A percentile compares a stretch with the other conserved stretches of the same genome.
Evolutionary conservation across 1,140 invertebrate genomes (phyloP).

Genomic region (Drosophila bocki): DNA sequence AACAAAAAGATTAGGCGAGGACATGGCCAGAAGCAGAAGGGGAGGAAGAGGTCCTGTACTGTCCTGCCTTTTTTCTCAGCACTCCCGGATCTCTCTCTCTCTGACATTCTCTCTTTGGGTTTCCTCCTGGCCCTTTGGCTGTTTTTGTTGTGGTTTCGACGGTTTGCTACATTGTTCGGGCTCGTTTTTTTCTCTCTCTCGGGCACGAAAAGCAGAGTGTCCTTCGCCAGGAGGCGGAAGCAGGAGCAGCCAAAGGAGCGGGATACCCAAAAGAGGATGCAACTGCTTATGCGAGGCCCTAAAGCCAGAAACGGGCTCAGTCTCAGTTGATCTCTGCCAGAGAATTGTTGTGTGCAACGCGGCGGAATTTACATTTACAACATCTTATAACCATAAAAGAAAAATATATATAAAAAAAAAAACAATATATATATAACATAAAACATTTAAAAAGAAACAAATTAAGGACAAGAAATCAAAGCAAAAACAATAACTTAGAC

Average conservation of each 20-base stretch:
- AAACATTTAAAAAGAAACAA: slow-evolving; percentile 10
- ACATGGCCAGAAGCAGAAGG: slow-evolving; percentile 41
- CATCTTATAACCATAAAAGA: slow-evolving; percentile 25
- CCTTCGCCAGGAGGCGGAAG: slow-evolving; percentile 37
- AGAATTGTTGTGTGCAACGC: slow-evolving; percentile 82
- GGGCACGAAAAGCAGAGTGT: slow-evolving; percentile 27
- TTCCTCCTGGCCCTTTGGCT: slow-evolving; percentile 57
- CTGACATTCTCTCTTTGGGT: slow-evolving; percentile 1
- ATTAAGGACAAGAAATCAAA: slow-evolving; percentile 50
- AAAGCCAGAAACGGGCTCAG: slow-evolving; percentile 51
- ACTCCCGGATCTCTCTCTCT: slow-evolving; percentile 22
- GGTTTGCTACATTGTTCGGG: slow-evolving; percentile 40
- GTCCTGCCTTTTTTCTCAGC: slow-evolving; percentile 29
- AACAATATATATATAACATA: slow-evolving; percentile 28
- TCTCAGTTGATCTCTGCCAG: slow-evolving; percentile 82
- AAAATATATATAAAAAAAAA: slow-evolving; percentile 10
- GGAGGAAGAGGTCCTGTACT: slow-evolving; percentile 53
- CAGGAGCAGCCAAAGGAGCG: slow-evolving; percentile 9
- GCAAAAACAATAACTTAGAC: slow-evolving; percentile 49
- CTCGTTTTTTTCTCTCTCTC: slow-evolving; percentile 26
- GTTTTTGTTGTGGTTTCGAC: slow-evolving; percentile 67
- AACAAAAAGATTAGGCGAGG: slow-evolving; percentile 70
- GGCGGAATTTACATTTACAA: slow-evolving; percentile 65
- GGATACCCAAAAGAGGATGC: slow-evolving; percentile 60
- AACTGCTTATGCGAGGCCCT: slow-evolving; percentile 58